Evolutionary conservation across 2,113 vertebrate species (phyloP), one percentile per base, ranked within the genome.

Genomic region (Salvelinus sp.): DNA sequence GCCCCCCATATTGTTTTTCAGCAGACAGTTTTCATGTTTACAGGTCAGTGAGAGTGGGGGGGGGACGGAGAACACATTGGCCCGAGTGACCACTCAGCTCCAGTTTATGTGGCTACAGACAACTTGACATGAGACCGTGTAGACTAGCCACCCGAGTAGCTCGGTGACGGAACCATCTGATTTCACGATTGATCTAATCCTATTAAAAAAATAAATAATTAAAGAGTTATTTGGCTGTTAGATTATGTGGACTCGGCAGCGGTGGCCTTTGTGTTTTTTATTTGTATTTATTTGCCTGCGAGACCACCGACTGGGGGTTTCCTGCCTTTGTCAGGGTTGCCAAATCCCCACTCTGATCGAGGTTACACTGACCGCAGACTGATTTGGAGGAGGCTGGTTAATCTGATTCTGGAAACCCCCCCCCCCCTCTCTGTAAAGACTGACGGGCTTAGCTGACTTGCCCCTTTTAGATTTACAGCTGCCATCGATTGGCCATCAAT

Each of bases 401-500:
- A 82, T 83, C 76, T 83, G 82, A 62, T 81, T 83, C 73, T 83
- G 82, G 77, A 79, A 72, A 86, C 81, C 83, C 82, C 76, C 71
- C 74, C 69, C 5, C 7, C 33, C 6, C 7, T 38, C 38, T 9
- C 2, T 22, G 3, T 23, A 54, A 10, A 38, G 84, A 85, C 85
- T 88, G 88, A 92, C 89, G 82, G 88, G 79, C 69, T 74, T 66
- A 71, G 81, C 57, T 72, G 87, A 81, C 58, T 76, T 76, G 70
- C 70, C 81, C 38, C 82, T 66, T 81, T 28, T 74, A 84, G 84
- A 93, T 91, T 90, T 87, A 92, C 89, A 81, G 76, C 33, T 70
- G 79, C 82, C 79, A 80, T 88, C 75, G 75, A 88, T 85, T 79
- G 85, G 83, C 86, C 81, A 91, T 93, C 90, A 90, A 91, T 92